Evolutionary conservation across 2,113 vertebrate genomes (phyloP), one percentile per base, ranked within the genome.

Genomic region (Epinephelus fuscoguttatus): DNA sequence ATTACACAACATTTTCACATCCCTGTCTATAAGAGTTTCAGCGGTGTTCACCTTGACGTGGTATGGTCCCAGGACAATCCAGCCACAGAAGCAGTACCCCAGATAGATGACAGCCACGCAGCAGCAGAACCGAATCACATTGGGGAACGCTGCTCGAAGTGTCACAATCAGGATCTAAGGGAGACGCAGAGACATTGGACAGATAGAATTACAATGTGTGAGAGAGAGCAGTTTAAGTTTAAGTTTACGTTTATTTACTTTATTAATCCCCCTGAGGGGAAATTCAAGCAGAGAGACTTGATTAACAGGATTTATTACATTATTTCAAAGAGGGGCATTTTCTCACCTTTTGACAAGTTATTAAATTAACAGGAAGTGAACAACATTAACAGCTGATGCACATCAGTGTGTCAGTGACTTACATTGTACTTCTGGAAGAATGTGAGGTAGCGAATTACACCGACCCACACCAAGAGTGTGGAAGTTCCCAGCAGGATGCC

Each of bases 371-470:
- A 67, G 64, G 18, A 18, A 40, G 19, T 70, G 45, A 18, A 11
- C 17, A 57, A 68, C 27, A 8, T 45, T 53, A 73, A 17, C 30
- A 73, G 42, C 8, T 52, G 66, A 49, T 42, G 30, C 10, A 42
- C 45, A 25, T 13, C 25, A 17, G 23, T 27, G 10, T n/a, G 30
- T 64, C 12, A 11, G 49, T 23, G 0, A 88, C 97, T 97, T 90
- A 99, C 98, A 0, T 99, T 99, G 94, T 99, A 99, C 74, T 99
- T 99, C 86, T 98, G 97, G 93, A 99, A 99, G 94, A 99, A 99
- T 56, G 96, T 98, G 93, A 99, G 95, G 84, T 99, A 99, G 55
- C 97, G 97, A 87, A 99, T 98, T 75, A 99, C 98, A 1, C 98
- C 98, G 0, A 99, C 97, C 98, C 98, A 99, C 60, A 99, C 97